Evolutionary conservation across 2,113 vertebrate species (phyloP), one percentile per base, ranked within the genome.

Genomic region (Regulus satrapa): DNA sequence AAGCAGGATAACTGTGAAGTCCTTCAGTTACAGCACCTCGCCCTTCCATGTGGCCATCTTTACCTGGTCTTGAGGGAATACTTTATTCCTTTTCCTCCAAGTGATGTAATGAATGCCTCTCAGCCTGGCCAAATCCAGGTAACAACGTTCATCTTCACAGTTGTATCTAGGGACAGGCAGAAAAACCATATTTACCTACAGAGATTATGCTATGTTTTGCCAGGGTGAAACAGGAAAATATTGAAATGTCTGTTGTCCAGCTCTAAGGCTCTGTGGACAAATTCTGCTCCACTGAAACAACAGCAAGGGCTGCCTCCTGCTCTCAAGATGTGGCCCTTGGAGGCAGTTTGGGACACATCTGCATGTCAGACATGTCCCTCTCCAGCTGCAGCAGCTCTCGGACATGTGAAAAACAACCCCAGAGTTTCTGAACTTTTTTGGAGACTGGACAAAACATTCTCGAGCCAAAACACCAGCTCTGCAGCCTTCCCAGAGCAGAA

Each of bases 141-240:
- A 99, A 94, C 99, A 99, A 94, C 98, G 99, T 85, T 99, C 99
- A 96, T 99, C 99, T 89, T 99, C 98, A 98, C 99, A 99, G 89
- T 99, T 99, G 98, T 99, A 99, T 36, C 99, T 99, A 89, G 55
- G 78, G 62, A 95, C 88, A 97, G 49, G 63, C 64, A 93, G 32
- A 59, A 92, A 83, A 55, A 28, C 4, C 7, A 0, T 9, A 43
- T 72, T 95, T 58, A 83, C 51, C 46, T 9, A 23, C 66, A 85
- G 41, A 77, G 28, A 52, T 6, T 23, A 12, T 15, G 26, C 41
- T 85, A 31, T n/a, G 56, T 73, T 18, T 24, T 23, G 82, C 14
- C 34, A 61, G 58, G 28, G 29, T 19, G 40, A 49, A 83, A 66
- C 1, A 48, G 43, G 25, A 32, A 51, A 87, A 28, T 38, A 8